Evolutionary conservation across 2,113 vertebrate genomes (phyloP), one percentile per base, ranked within the genome.

Genomic region (Vidua macroura): DNA sequence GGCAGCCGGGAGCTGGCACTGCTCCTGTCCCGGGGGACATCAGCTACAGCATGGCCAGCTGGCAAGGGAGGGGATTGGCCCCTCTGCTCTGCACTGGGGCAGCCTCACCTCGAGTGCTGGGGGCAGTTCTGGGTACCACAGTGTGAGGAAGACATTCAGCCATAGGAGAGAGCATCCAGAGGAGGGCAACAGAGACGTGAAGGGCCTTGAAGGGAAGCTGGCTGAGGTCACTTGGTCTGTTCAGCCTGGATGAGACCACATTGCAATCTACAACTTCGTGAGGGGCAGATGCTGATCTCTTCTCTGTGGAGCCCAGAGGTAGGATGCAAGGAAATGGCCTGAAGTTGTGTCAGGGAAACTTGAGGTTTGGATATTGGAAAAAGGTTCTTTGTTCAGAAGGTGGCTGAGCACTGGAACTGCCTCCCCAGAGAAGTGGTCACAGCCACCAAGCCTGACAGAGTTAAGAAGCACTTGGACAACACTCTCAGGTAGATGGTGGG

Each of bases 51-150:
- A 72, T 25, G 0, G 0, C 27, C 28, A 59, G 53, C 23, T 0
- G 0, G 41, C 11, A 16, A 59, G 39, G 20, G 39, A 75, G n/a
- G 46, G 22, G 11, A 60, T 31, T 48, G 46, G 53, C 46, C 46
- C 0, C 44, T 74, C 27, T 66, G 27, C 37, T 46, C 60, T 67
- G 77, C 4, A 1, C 67, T 51, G 37, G 12, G 33, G 18, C 0
- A 0, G 33, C 44, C 52, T 44, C 77, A 46, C 11, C 15, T 46
- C 0, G 0, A 67, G 17, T n/a, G 2, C 28, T 60, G 39, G 6
- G 10, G 7, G 16, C 46, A 68, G 78, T 4, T 82, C 4, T 46
- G 39, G 19, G 44, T 5, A 2, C 15, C 15, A 39, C 13, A 39
- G 3, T 17, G 0, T 17, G 33, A 64, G 23, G 11, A 20, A 39